Evolutionary conservation across 2,113 vertebrate species (phyloP), one percentile per base, ranked within the genome.

Genomic region (Urocynchramus pylzowi): DNA sequence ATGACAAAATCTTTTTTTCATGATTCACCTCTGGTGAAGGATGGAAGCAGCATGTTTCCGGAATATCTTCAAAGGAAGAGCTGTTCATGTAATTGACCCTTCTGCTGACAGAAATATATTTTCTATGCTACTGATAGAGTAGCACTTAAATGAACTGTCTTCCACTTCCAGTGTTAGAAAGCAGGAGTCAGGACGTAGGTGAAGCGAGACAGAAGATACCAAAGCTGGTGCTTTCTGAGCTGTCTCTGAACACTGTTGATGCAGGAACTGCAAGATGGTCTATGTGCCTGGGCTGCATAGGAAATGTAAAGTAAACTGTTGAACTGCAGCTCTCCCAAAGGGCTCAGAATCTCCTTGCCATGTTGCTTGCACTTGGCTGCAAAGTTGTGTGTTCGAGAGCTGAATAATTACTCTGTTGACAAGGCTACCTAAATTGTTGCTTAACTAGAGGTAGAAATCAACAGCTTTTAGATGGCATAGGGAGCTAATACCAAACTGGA

Each of bases 181-280:
- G 61, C 73, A 87, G 2, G 3, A 56, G 42, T 41, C 57, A 69
- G 65, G 42, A 71, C 0, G 0, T 6, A 91, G 84, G 64, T 77
- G 47, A 84, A 96, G 82, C 67, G 69, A 77, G 71, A 74, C 37
- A 76, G 44, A 79, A 90, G 65, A 65, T 31, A 87, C 26, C 44
- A 84, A 75, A 76, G 70, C 70, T 78, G 80, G 19, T 33, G 41
- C 53, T 54, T 91, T 63, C 67, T 26, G 54, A 65, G 44, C 28
- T 12, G 11, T 9, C 0, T 1, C 61, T 47, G 75, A 92, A 76
- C 23, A 3, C n/a, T 23, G 8, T 39, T 0, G 1, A 33, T 0
- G 19, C 60, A 53, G 37, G 57, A 71, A 41, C 41, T 59, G 77
- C 61, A 26, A 35, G 28, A 53, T 7, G 41, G 37, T 26, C 60